phyloP scores from a whole-genome alignment of 2,113 vertebrate species.

The Mus pahari region DNA sequence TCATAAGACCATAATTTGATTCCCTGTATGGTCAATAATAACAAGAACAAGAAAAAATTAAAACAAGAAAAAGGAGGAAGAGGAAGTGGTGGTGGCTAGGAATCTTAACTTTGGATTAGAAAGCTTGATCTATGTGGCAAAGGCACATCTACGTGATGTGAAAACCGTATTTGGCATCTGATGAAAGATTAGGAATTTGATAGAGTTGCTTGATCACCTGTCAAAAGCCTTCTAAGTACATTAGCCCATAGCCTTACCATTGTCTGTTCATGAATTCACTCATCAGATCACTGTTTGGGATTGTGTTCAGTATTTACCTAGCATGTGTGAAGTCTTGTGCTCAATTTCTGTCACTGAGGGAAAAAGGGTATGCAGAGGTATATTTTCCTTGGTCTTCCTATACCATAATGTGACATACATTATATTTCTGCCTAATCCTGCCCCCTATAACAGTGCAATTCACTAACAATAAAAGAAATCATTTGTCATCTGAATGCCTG shows the following conservation, averaged over 20 bases:
- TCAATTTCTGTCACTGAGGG: background rate
- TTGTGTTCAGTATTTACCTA: too few relatives aligned
- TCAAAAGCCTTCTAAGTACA: background rate
- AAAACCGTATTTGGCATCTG: background rate
- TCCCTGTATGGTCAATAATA: background rate
- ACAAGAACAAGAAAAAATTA: background rate
- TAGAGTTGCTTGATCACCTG: background rate
- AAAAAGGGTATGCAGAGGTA: background rate
- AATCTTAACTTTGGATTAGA: background rate
- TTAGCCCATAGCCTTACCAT: background rate
- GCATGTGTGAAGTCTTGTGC: background rate
- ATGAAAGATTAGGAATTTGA: background rate
- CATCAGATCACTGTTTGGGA: background rate
- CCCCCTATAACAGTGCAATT: background rate
- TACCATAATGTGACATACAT: background rate
- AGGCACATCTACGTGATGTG: background rate
- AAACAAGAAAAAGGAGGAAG: too few relatives aligned
- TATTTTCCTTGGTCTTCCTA: background rate
- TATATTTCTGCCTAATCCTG: background rate
- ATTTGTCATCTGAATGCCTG: background rate
- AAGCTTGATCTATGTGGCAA: background rate
- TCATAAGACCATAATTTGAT: background rate
- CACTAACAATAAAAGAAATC: background rate
- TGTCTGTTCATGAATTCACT: background rate
- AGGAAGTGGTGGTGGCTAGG: background rate